Base-by-base conservation (phyloP, 2,797 vertebrate genomes). In the Gallirallus australis region DNA sequence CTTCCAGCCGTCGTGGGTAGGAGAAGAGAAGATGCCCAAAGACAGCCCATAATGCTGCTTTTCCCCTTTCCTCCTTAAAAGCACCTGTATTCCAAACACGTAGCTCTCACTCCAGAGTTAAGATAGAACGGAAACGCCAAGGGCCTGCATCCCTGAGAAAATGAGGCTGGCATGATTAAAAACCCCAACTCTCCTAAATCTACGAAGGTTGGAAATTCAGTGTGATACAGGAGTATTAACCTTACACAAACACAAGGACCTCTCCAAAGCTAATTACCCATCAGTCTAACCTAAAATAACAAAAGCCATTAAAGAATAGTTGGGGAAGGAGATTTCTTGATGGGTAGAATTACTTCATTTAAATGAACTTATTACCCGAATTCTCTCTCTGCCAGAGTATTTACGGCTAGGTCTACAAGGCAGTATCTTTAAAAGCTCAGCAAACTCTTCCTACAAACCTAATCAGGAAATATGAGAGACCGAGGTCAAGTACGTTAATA, bases 261-360 rank as follows among this genome's bases (percentile, higher is more conserved):
- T 53, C 94, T 94, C 84, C 89, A 94, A 15, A 92, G 71, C 84
- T 93, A 92, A 96, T 96, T 93, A 92, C 10, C 28, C 17, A 23
- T 65, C 89, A 72, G 54, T 2, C 59, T 25, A 24, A 59, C 47
- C 63, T 72, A 53, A 91, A 90, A 91, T 85, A 93, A 94, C 83
- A 96, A 82, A 95, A 94, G 42, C 59, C 75, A 88, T 69, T 76
- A 79, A 65, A 84, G 65, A 84, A 69, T 1, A 54, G 73, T 72
- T 89, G 5, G 19, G 63, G 84, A 78, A 21, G 72, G 72, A 86
- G 73, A 79, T 89, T 82, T 82, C 63, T 64, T 54, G 80, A 94
- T 35, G 70, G 84, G 78, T 63, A 89, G 92, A 93, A 93, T 7
- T 30, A 60, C 83, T 89, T 80, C 52, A 82, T 66, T 87, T 60